A percentile compares a stretch with the other conserved stretches of the same genome.
These are phyloP conservation scores for Criorhina ranunculi DNA, from an alignment of 2,888 invertebrate genomes.

Conservation along the genomic window DNA sequence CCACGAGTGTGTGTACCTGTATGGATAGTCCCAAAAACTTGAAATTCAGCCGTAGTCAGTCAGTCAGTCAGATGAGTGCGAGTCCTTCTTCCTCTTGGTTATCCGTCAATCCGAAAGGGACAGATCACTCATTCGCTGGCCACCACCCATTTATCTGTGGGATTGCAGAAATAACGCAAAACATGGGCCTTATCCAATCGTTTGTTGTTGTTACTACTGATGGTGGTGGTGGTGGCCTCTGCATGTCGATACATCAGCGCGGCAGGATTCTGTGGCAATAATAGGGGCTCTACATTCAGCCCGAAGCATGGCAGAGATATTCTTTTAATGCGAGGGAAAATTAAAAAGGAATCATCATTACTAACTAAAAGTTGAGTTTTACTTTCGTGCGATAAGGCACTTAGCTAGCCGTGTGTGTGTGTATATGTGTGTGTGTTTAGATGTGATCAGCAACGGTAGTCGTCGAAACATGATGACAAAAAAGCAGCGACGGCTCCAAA, in stretches of 20 bases:
- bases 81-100: constrained; percentile 68
- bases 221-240: constrained; percentile 41
- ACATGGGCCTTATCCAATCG: constrained; percentile 30
- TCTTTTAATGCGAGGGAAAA: constrained; percentile 72
- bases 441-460: constrained; percentile 37
- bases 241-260: constrained; percentile 61
- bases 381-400: constrained; percentile 64
- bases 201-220: constrained; percentile 21
- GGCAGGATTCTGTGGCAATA: constrained; percentile 55
- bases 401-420: constrained; percentile 4
- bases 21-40: constrained; percentile 68
- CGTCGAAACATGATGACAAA: constrained; percentile 42
- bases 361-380: constrained; percentile 54
- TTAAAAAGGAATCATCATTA: constrained; percentile 77
- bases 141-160: constrained; percentile 66
- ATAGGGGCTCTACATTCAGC: constrained; percentile 67
- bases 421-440: background rate
- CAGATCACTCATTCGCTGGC: constrained; percentile 70
- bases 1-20: constrained; percentile 50
- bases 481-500: constrained; percentile 29
- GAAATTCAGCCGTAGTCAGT: constrained; percentile 36
- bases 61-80: constrained; percentile 44
- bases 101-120: constrained; percentile 74
- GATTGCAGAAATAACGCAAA: constrained; percentile 58
- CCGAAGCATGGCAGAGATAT: constrained; percentile 55